Conservation (phyloP, 1,140 invertebrate species). For the Pantala flavescens region DNA sequence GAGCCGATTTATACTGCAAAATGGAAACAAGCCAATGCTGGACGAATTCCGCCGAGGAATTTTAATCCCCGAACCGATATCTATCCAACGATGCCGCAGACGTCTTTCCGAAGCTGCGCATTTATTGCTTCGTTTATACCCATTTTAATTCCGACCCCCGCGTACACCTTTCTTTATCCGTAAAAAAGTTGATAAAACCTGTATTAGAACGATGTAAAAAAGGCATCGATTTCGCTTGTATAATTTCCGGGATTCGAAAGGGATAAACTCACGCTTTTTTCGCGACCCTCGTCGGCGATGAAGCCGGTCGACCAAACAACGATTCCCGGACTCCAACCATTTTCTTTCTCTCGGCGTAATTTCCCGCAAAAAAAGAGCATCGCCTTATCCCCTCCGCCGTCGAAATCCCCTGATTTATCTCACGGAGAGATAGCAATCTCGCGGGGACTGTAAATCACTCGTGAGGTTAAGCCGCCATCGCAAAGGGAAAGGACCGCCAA, state of each 20-base stretch:
- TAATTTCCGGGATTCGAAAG: not conserved
- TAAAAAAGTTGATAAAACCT: too few relatives aligned
- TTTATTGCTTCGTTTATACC: not conserved
- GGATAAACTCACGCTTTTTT: not conserved
- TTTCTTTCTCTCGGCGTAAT: not conserved
- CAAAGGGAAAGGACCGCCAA: not conserved
- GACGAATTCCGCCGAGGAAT: too few relatives aligned
- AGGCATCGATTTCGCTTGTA: not conserved
- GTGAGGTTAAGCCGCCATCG: not conserved
- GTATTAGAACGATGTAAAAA: too few relatives aligned
- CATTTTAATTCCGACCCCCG: not conserved
- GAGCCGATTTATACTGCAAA: too few relatives aligned
- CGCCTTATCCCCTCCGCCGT: not conserved
- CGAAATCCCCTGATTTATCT: slow-evolving; percentile 9
- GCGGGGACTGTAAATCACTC: slow-evolving; percentile 7
- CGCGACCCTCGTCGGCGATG: not conserved
- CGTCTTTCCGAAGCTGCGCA: too few relatives aligned
- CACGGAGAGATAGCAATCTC: not conserved
- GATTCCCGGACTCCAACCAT: too few relatives aligned
- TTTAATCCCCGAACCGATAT: too few relatives aligned
- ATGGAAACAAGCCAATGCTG: too few relatives aligned
- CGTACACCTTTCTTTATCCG: not conserved
- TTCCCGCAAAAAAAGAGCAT: not conserved
- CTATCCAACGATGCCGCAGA: too few relatives aligned
- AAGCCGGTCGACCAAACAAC: too few relatives aligned